Evolutionary conservation across 1,140 invertebrate genomes (phyloP), one percentile per base, ranked within the genome.

Genomic region (Sitodiplosis mosellana): DNA sequence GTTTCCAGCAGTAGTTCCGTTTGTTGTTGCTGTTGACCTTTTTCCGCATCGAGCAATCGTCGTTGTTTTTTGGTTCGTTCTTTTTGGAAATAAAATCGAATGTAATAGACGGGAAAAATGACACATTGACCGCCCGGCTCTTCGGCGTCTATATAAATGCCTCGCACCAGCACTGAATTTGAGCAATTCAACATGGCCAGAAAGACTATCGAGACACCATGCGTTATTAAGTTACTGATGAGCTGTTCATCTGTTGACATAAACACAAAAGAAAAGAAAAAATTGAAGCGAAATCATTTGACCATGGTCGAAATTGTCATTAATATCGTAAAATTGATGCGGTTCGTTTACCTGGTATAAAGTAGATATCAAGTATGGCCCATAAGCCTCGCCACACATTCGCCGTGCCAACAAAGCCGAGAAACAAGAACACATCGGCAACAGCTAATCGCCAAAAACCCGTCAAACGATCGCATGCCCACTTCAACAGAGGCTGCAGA

Each of bases 381-480:
- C 87, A 89, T 27, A 88, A 74, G 6, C 85, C 85, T 42, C 86
- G 70, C 87, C 87, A 90, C 0, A 87, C 78, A 62, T 88, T 88
- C 21, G 89, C 77, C 1, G 84, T 85, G 4, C 83, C 84, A 46
- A 84, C 59, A 57, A 87, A 84, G 33, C 79, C 80, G 43, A 86
- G 64, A 33, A 87, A 65, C 33, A 83, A 74, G 61, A 83, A 86
- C 5, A 76, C 56, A 58, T 89, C 85, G 37, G 81, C 81, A 4
- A 78, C 66, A 11, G 82, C 55, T 14, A 87, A 63, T 47, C 83
- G 69, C 3, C 68, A 49, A 1, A 78, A 64, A n/a, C 83, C 83
- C 46, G 69, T 66, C 1, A 83, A 60, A 40, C 72, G 68, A 33
- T 73, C 69, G 21, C 80, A 82, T 2, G 76, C 63, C 61, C 75